Conservation (phyloP, 1,140 invertebrate species). For the Eurosta solidaginis region DNA sequence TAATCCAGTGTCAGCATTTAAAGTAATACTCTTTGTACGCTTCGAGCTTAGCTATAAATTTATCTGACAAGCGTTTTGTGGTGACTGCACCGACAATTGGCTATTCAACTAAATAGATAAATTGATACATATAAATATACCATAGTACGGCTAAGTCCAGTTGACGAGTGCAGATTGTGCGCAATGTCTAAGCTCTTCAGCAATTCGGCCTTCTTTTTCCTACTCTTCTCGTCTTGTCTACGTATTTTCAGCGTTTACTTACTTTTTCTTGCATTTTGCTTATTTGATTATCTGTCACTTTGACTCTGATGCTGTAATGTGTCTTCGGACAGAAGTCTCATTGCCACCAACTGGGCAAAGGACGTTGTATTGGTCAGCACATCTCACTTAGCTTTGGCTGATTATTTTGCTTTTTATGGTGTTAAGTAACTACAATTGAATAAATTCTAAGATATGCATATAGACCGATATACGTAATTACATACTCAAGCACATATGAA, state of each 20-base stretch:
- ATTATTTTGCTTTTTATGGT: neutral
- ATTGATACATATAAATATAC: neutral
- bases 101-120: neutral
- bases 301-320: neutral
- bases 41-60: neutral
- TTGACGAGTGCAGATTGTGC: too few species aligned
- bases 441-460: neutral
- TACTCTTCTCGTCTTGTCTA: neutral
- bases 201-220: too few species aligned
- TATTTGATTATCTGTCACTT: neutral
- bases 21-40: neutral
- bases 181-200: too few species aligned
- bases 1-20: too few species aligned
- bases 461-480: neutral
- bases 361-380: neutral
- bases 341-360: neutral
- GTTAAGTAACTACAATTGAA: neutral
- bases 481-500: neutral
- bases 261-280: neutral
- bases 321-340: neutral
- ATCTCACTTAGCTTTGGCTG: neutral
- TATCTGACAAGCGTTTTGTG: neutral
- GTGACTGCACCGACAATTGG: neutral
- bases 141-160: neutral
- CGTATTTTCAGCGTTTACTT: neutral